These are phyloP conservation scores for Tetramorium simillimum DNA, from an alignment of 1,140 invertebrate species.

Conservation along the genomic window DNA sequence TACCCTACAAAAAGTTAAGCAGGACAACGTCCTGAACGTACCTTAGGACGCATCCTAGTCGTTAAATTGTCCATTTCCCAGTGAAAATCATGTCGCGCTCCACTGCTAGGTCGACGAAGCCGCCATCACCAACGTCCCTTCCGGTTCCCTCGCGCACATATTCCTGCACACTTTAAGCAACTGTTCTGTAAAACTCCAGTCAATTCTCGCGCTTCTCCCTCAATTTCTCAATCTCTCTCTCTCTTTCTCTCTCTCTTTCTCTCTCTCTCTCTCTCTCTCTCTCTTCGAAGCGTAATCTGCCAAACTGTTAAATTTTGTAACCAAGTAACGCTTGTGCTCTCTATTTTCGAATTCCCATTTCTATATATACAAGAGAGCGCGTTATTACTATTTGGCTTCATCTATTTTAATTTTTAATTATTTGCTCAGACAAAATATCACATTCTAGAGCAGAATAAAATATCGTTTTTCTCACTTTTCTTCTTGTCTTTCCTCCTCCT, in stretches of 20 bases:
- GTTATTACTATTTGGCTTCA: slow-evolving; percentile 1
- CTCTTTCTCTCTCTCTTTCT: slow-evolving; percentile 7
- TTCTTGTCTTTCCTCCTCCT: neutral
- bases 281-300: slow-evolving; percentile 5
- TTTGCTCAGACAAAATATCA: neutral
- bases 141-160: slow-evolving; percentile 67
- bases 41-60: slow-evolving; percentile 44
- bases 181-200: slow-evolving; percentile 54
- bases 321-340: neutral
- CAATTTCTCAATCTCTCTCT: neutral
- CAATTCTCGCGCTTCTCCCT: neutral
- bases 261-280: neutral
- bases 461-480: slow-evolving; percentile 15
- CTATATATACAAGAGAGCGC: neutral
- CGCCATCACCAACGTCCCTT: slow-evolving; percentile 63
- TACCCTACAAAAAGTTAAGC: slow-evolving; percentile 9
- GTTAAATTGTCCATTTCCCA: slow-evolving; percentile 54
- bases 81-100: slow-evolving; percentile 57
- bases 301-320: slow-evolving; percentile 1
- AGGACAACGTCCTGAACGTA: slow-evolving; percentile 43
- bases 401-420: neutral
- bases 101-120: slow-evolving; percentile 59
- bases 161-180: slow-evolving; percentile 75
- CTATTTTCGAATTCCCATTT: neutral
- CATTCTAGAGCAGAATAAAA: neutral